Conservation (phyloP, 1,140 invertebrate species). For the Euwallacea similis region DNA sequence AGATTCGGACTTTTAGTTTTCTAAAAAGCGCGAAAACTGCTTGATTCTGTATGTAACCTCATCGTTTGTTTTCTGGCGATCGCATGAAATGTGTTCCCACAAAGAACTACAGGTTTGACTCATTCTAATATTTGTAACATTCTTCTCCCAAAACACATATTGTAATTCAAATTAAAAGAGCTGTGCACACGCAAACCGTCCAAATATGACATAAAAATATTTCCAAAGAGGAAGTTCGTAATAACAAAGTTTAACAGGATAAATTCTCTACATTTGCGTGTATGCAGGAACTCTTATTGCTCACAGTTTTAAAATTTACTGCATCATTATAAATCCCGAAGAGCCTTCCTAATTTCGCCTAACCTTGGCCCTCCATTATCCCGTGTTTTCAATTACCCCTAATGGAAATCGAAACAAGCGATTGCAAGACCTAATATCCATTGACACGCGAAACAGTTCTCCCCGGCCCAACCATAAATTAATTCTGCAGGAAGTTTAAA, state of each 20-base stretch:
- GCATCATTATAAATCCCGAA: conserved; percentile 4
- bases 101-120: conserved; percentile 55
- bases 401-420: conserved; percentile 32
- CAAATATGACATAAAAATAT: conserved; percentile 29
- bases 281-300: conserved; percentile 1
- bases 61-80: too few relatives aligned
- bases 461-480: neutral
- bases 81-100: conserved; percentile 55
- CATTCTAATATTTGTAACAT: too few relatives aligned
- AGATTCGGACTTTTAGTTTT: neutral
- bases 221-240: conserved; percentile 33
- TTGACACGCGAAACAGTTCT: conserved; percentile 30
- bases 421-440: conserved; percentile 19
- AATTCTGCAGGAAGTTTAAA: too few relatives aligned
- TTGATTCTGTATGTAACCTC: too few relatives aligned
- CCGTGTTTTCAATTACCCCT: conserved; percentile 32
- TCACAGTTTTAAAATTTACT: too few relatives aligned
- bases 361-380: conserved; percentile 32
- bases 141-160: too few relatives aligned
- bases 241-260: conserved; percentile 1
- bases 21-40: neutral
- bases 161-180: conserved; percentile 19
- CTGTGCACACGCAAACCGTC: conserved; percentile 39
- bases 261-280: conserved; percentile 10
- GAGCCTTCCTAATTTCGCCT: conserved; percentile 14